Evolutionary conservation across 1,140 invertebrate genomes (phyloP), one percentile per base, ranked within the genome.

Genomic region (Helicorthomorpha holstii): DNA sequence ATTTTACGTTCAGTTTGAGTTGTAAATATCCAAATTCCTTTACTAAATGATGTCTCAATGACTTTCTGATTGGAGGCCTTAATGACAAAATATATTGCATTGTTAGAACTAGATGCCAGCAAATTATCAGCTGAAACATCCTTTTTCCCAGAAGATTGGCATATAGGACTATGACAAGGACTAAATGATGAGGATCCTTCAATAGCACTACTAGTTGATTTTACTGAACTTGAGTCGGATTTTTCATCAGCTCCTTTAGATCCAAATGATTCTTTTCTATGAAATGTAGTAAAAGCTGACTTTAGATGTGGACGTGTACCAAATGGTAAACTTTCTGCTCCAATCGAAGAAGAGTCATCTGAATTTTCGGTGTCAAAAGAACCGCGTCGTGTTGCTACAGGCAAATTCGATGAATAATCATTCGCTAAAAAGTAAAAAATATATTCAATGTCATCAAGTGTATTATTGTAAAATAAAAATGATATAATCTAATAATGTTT

Each of bases 11-110:
- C 69, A 50, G 69, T 74, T 12, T 55, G 59, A 16, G 63, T 58
- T 12, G 66, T 64, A 41, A 72, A 70, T n/a, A 69, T 65, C 72
- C 72, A 75, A 1, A 69, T 56, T 16, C 65, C 64, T 46, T 63
- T 66, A 51, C 58, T 63, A 26, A 68, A 54, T 3, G 72, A 73
- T 12, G 65, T 57, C 48, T 74, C 72, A 34, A 75, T 59, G 45
- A 64, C 61, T 54, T 68, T 71, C 19, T 70, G 62, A 51, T 63
- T 68, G 34, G 62, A 66, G 47, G 68, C 70, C 56, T 72, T 73
- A 58, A 75, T 73, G 3, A 74, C 60, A 58, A 72, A 73, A 56
- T 67, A 73, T 21, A 64, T 53, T 7, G 29, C 29, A 34, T 34
- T 34, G 29, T 34, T 7, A n/a, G n/a, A n/a, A 24, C 4, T 16